Evolutionary conservation across 1,140 invertebrate genomes (phyloP), one percentile per base, ranked within the genome.

Genomic region (Kradibia gibbosae): DNA sequence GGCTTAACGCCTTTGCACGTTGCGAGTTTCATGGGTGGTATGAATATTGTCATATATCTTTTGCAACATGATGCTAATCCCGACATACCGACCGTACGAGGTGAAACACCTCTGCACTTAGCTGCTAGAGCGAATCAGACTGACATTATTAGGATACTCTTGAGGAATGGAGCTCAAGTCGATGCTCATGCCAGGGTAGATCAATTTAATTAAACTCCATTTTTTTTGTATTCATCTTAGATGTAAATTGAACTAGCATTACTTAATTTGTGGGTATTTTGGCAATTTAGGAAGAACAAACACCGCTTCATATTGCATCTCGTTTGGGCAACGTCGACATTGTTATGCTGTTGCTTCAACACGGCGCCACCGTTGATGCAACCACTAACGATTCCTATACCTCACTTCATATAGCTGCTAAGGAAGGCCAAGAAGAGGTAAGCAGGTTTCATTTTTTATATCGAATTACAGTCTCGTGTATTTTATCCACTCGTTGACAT

Each of bases 11-110:
- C 98, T 22, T 93, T 99, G 42, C 99, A 99, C 91, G 98, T 99
- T 67, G 98, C 98, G 0, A 96, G 97, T 86, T 99, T 99, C 92
- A 99, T 99, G 98, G 99, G 99, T 39, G 98, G 98, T 91, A 99
- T 99, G 96, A 99, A 99, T 91, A 99, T 99, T 86, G 98, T 99
- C 34, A 97, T 99, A 85, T 98, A 96, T 91, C 93, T 99, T 86
- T 93, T 99, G 65, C 97, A 98, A 91, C 96, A 98, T 86, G 97
- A 98, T 85, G 98, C 98, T 76, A 96, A 95, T 90, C 96, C 97
- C 28, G 98, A 99, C 92, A 95, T 97, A 83, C 95, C 96, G 25
- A 99, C 99, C 1, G 96, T 99, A 25, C 93, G 99, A 60, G 98
- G 98, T 15, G 99, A 99, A 92, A 99, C 98, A 4, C 97, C 99